Base-by-base conservation (phyloP, 2,113 vertebrate genomes). In the Ondatra zibethicus region DNA sequence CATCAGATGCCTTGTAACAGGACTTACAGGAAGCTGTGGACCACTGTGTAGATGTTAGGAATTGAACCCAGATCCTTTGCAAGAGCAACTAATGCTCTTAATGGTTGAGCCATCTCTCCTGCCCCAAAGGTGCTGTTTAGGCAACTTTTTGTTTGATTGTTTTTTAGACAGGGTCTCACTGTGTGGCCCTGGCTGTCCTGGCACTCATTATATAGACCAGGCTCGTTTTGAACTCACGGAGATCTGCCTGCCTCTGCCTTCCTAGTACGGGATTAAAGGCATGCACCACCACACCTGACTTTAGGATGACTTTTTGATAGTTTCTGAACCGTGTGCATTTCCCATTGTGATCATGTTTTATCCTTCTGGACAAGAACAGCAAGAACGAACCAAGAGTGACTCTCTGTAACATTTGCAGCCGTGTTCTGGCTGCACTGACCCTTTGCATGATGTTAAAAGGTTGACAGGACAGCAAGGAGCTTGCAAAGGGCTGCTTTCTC, bases 271-370 rank as follows among this genome's bases (percentile, higher is more conserved):
- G n/a, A 63, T 84, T 42, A 84, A 63, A 63, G n/a, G 17, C 4
- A 1, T 85, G 81, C 1, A 0, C 81, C 39, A 65, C 58, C 14
- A 84, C 61, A 13, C 23, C 55, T 31, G 58, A 16, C 81, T 65
- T 42, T 63, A 85, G 58, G 66, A 92, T 55, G 68, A 92, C 31
- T 94, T 80, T 33, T 82, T 77, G 63, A 52, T 61, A 70, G 19
- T 77, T 93, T 89, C 45, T 25, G 52, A 50, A 29, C 36, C 23
- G 11, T 55, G 93, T 90, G 58, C 33, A 19, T 96, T 96, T 96
- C 92, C 58, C 72, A 2, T 47, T 91, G 47, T 58, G 55, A 75
- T 65, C 47, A 31, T n/a, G 33, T 68, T 25, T 94, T 77, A 65
- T 91, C n/a, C 85, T 92, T 93, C 45, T 58, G 70, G 84, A 91